A percentile compares a stretch with the other conserved stretches of the same genome.
phyloP scores from a whole-genome alignment of 2,797 vertebrate species.

The Scyliorhinus canicula region DNA sequence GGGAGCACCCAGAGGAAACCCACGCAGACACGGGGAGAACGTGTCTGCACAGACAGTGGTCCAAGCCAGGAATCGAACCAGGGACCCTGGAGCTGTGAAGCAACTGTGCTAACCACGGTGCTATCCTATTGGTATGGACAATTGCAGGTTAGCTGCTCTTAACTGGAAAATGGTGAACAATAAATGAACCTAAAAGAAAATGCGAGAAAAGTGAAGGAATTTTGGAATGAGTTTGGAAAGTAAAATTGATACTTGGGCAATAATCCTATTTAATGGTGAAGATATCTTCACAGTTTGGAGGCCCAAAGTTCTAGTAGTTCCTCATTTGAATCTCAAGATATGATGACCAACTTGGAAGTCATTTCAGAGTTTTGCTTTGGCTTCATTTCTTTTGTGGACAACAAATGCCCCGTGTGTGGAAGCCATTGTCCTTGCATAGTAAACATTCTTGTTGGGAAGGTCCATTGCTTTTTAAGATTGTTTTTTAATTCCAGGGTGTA shows the following conservation, averaged over 20 bases:
- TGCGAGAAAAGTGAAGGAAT: not conserved
- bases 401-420: not conserved
- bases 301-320: not conserved
- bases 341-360: not conserved
- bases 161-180: not conserved
- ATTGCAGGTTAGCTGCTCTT: not conserved
- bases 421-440: not conserved
- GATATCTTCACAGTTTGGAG: not conserved
- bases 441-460: not conserved
- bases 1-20: too few relatives aligned
- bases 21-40: too few relatives aligned
- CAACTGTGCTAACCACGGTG: too few relatives aligned
- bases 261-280: not conserved
- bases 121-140: too few relatives aligned
- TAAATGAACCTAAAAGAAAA: not conserved
- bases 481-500: too few relatives aligned
- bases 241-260: not conserved
- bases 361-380: not conserved
- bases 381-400: not conserved
- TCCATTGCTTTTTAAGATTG: too few relatives aligned
- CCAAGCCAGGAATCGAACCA: too few relatives aligned
- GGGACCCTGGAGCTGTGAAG: too few relatives aligned
- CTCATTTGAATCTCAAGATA: not conserved
- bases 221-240: not conserved
- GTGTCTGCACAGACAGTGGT: too few relatives aligned